Evolutionary conservation across 2,113 vertebrate species (phyloP).

Genomic region (human (Homo sapiens)): GRCh38 chr3:142213001-142213500

Average conservation of each 20-base stretch:
- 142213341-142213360: background rate
- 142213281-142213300: background rate
- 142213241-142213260: background rate
- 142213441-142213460: background rate
- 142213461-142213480: background rate
- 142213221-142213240: background rate
- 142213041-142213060: too few relatives aligned
- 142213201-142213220: background rate
- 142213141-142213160: background rate
- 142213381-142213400: background rate
- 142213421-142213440: background rate
- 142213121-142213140: too few relatives aligned
- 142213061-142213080: too few relatives aligned
- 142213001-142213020: too few relatives aligned
- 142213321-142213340: background rate
- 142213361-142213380: background rate
- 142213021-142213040: too few relatives aligned
- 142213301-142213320: background rate
- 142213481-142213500: background rate
- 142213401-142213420: background rate
- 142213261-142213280: constrained; percentile 17
- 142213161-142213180: background rate
- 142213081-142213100: too few relatives aligned
- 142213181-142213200: background rate
- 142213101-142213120: too few relatives aligned